Evolutionary conservation across 2,888 invertebrate species (phyloP), one percentile per base, ranked within the genome.

Genomic region (Synergus japonicus): DNA sequence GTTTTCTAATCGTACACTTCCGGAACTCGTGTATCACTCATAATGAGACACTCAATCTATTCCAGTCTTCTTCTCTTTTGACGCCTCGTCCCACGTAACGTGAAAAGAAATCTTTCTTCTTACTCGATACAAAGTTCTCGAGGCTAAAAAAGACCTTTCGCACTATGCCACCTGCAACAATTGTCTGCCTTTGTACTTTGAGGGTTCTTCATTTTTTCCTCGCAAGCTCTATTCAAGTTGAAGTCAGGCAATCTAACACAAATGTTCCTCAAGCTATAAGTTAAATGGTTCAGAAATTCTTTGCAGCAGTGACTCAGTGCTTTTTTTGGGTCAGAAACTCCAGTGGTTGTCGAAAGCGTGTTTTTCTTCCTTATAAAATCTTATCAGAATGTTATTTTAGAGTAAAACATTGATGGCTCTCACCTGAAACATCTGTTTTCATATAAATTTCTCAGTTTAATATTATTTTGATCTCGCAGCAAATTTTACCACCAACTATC

Each of bases 21-120:
- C 73, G 73, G 54, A 73, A 54, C 73, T 54, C 73, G 73, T 73
- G 73, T 73, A 73, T 73, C 73, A 73, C 49, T 54, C 54, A 73
- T 37, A 73, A 73, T 37, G 54, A 73, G 73, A 73, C 37, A 73
- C 49, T 73, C 49, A 49, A 73, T 73, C 69, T 46, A 73, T 73
- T 54, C 54, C 37, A 54, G 54, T 54, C 22, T 29, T 69, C 49
- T 29, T 37, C 54, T 49, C 73, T 73, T 37, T 73, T 73, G 54
- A 73, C 73, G n/a, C 73, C 54, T 54, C 49, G 15, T 58, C 54
- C 73, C 37, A 54, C 15, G 37, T 66, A 18, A 66, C 43, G 12
- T 73, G 4, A 37, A 73, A 73, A 73, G 73, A 41, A 73, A 54
- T 67, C 22, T 13, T 44, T 44, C 67, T 54, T 4, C 54, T 54